Evolutionary conservation across 2,888 invertebrate species (phyloP), one percentile per base, ranked within the genome.

Genomic region (Phalangium opilio): DNA sequence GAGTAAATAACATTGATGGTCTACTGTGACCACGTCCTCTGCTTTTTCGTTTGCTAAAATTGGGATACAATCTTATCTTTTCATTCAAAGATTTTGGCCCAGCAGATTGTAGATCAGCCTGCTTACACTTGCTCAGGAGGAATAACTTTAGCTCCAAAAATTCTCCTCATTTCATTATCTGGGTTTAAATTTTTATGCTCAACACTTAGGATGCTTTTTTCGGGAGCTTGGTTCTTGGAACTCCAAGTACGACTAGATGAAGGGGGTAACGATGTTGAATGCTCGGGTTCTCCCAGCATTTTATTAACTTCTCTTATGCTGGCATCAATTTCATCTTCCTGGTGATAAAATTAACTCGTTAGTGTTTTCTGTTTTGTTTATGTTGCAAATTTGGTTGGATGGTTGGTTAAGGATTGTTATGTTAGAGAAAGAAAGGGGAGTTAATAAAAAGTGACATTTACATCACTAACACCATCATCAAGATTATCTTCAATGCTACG

Each of bases 91-190:
- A 27, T 12, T n/a, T 44, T 38, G 12, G 41, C 10, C 14, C 32
- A 40, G 18, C 32, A 35, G 15, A 32, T 44, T 27, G 19, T 21
- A 19, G 38, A 10, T 19, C 27, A 36, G 33, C 39, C 33, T n/a
- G 33, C 47, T 57, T 58, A 71, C 71, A 63, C 67, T 52, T 70
- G 69, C 63, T 81, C 80, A 45, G 75, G 73, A 65, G 79, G 80
- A 18, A 83, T 74, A 45, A 81, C 79, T 65, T 78, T 77, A 17
- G 79, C 77, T 18, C 85, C 84, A 71, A 85, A 85, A 60, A 83
- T 82, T 60, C 77, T 74, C 52, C 80, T 79, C 62, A 85, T 70
- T 67, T 85, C 85, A 68, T 81, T 81, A 55, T 80, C 79, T 11
- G 81, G 77, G 69, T 83, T 83, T 18, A 85, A 67, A 64, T 81